Evolutionary conservation across 1,140 invertebrate species (phyloP).

Genomic region (Ostrea edulis): DNA sequence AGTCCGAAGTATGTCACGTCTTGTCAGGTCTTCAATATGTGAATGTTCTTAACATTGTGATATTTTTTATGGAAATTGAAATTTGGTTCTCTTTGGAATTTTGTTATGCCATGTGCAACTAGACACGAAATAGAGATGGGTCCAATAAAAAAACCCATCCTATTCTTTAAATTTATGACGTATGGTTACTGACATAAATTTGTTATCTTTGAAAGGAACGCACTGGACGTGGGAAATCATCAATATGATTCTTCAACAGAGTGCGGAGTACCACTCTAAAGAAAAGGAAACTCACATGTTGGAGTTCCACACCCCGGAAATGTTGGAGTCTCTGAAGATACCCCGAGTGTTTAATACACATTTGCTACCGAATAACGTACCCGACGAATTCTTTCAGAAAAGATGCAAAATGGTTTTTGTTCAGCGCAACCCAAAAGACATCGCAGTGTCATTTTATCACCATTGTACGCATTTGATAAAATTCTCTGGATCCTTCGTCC

Average conservation of each 20-base stretch:
- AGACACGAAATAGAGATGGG: too few relatives aligned
- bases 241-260: slow-evolving; percentile 55
- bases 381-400: slow-evolving; percentile 51
- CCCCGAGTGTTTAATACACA: slow-evolving; percentile 67
- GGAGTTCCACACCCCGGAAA: slow-evolving; percentile 54
- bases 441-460: slow-evolving; percentile 63
- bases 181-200: too few relatives aligned
- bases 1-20: background rate
- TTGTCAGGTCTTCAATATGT: too few relatives aligned
- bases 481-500: background rate
- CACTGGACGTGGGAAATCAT: slow-evolving; percentile 67
- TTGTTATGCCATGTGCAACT: too few relatives aligned
- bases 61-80: too few relatives aligned
- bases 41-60: too few relatives aligned
- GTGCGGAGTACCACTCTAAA: slow-evolving; percentile 44
- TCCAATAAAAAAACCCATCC: too few relatives aligned
- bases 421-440: slow-evolving; percentile 66
- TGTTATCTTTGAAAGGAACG: slow-evolving; percentile 51
- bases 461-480: slow-evolving; percentile 30
- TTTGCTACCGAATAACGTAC: slow-evolving; percentile 47
- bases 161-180: too few relatives aligned
- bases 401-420: slow-evolving; percentile 62
- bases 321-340: slow-evolving; percentile 50
- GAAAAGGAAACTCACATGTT: slow-evolving; percentile 57
- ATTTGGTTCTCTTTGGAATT: too few relatives aligned